Evolutionary conservation across 2,113 vertebrate species (phyloP).

Genomic region (Lasiurus cinereus): DNA sequence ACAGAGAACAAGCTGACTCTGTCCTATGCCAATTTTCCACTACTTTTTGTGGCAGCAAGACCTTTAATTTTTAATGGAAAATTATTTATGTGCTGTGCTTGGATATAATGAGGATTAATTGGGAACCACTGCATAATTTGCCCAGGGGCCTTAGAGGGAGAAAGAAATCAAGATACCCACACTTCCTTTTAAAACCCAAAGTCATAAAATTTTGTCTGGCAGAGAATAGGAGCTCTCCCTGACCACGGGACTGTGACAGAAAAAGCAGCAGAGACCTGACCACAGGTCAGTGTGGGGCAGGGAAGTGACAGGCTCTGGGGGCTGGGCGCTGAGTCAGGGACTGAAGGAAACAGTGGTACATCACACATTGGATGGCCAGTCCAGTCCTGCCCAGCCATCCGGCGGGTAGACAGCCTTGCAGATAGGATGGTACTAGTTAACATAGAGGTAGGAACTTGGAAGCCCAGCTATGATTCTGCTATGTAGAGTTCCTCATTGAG

Average conservation of each 20-base stretch:
- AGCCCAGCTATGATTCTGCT: not conserved
- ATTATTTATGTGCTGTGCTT: not conserved
- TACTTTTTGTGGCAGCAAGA: constrained; percentile 46
- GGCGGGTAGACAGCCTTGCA: not conserved
- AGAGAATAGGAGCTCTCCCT: not conserved
- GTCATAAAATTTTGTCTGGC: not conserved
- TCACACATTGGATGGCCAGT: rapidly evolving
- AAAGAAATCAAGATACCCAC: not conserved
- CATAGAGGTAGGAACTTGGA: rapidly evolving
- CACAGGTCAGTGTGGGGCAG: not conserved
- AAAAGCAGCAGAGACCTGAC: not conserved
- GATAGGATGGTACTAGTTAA: not conserved
- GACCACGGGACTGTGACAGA: not conserved
- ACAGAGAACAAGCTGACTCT: not conserved
- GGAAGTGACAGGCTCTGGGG: rapidly evolving
- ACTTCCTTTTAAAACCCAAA: not conserved
- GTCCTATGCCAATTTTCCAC: constrained; percentile 1
- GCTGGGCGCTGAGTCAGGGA: not conserved
- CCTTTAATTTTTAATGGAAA: constrained; percentile 56
- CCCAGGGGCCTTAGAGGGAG: not conserved
- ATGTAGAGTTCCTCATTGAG: not conserved
- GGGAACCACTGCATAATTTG: not conserved
- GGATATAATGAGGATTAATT: constrained; percentile 54
- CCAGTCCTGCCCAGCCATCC: too few species aligned
- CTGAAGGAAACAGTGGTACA: not conserved